Base-by-base conservation (phyloP, 2,113 vertebrate species). In the Stictonetta naevosa region DNA sequence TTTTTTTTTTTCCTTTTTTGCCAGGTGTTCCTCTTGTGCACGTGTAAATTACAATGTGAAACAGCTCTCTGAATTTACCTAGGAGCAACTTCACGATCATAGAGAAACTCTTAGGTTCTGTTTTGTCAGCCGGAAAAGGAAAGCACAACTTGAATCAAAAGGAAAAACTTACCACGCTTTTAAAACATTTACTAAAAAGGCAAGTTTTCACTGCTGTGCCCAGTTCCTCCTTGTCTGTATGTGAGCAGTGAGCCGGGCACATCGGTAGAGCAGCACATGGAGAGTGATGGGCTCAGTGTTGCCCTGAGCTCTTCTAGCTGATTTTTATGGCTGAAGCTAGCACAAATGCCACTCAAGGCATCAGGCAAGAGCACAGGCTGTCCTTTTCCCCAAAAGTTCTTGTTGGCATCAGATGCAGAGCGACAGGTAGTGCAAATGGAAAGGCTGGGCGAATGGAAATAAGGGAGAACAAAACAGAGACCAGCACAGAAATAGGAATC, bases 391-490 rank as follows among this genome's bases (percentile, higher is more conserved):
- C 74, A 79, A 87, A 81, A 89, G 53, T 76, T 75, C 40, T 28
- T 85, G n/a, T 88, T 95, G 90, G 94, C 93, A 66, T 87, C 23
- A 50, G 48, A 13, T 56, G 52, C 56, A 29, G 46, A 10, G 28
- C 60, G 55, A 90, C 86, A 86, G 68, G 83, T 81, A 84, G 62
- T 17, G 44, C 64, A 78, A 53, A 81, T 44, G 48, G 88, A 83
- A 95, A 60, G 73, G 69, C 22, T 90, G 95, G 92, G 80, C 13
- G 73, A 72, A 59, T 79, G 80, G 86, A 88, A 95, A 21, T 15
- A n/a, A 63, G 76, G 72, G 60, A 40, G 88, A 92, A 93, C 68
- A 87, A 83, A 96, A 90, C 34, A 82, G 88, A 76, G 55, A 91
- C 95, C 93, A 96, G 90, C 46, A 48, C 46, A 48, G 20, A 11